These are phyloP conservation scores for Aethina tumida DNA, from an alignment of 1,140 invertebrate genomes.

Conservation along the genomic window DNA sequence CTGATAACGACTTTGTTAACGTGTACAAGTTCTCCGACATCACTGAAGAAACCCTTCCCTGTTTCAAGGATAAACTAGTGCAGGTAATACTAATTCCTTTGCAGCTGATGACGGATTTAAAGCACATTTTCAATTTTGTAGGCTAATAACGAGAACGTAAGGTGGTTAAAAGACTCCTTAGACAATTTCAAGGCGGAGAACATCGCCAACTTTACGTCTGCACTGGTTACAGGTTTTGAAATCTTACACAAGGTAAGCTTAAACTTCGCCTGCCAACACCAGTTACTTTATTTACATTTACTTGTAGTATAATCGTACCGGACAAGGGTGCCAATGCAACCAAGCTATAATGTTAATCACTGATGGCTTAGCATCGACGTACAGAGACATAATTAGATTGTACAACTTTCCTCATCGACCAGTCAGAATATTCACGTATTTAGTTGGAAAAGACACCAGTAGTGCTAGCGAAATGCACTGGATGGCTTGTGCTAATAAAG, in stretches of 20 bases:
- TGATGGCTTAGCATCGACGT: conserved; percentile 73
- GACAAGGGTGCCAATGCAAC: conserved; percentile 85
- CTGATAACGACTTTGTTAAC: conserved; percentile 95
- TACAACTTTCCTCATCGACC: conserved; percentile 89
- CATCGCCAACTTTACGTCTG: conserved; percentile 88
- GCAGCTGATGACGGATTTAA: background rate
- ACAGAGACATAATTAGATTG: conserved; percentile 54
- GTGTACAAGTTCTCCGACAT: conserved; percentile 74
- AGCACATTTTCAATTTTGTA: conserved; percentile 34
- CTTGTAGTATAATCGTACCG: conserved; percentile 65
- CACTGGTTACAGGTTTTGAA: conserved; percentile 83
- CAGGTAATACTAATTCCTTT: conserved; percentile 44
- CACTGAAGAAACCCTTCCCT: conserved; percentile 67
- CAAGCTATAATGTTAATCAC: conserved; percentile 96
- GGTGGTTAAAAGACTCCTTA: conserved; percentile 69
- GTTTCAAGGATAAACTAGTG: conserved; percentile 80
- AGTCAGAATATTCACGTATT: conserved; percentile 92
- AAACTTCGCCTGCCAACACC: background rate
- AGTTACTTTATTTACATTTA: conserved; percentile 7
- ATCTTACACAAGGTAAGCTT: conserved; percentile 70
- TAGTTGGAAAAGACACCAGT: conserved; percentile 85
- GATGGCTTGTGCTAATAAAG: conserved; percentile 96
- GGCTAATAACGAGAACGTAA: conserved; percentile 78
- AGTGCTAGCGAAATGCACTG: conserved; percentile 76
- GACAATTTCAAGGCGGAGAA: conserved; percentile 57